Base-by-base conservation (phyloP, 2,113 vertebrate species). In the Neotoma lepida region DNA sequence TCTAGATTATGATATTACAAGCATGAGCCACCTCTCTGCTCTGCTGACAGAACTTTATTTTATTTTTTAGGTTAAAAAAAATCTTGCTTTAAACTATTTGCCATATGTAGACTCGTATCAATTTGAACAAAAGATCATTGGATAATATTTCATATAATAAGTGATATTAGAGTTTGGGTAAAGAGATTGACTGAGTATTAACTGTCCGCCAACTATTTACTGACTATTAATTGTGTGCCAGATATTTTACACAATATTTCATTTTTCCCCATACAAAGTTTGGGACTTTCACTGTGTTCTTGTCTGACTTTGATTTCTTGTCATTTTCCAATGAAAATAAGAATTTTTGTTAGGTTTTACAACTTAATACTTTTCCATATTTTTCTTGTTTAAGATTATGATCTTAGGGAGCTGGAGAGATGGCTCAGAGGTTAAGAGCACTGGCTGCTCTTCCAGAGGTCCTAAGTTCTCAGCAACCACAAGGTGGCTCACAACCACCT, bases 81-180 rank as follows among this genome's bases (percentile, higher is more conserved):
- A 71, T 18, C 28, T 85, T 95, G 30, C 41, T 92, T 96, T 96
- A 85, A 96, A 81, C 56, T 93, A 3, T 76, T 76, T 82, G 39
- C 64, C 39, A 33, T 90, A 70, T 77, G 13, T 91, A 54, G 33
- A 86, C 81, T 82, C 66, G 88, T 82, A 63, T 28, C 46, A 20
- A 68, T 86, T 84, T 86, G 86, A 74, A 54, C 39, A 94, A 84
- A 90, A 89, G 35, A 56, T 91, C 54, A 81, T 86, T 94, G 74
- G 10, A n/a, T 94, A 73, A 63, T 85, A 86, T 33, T 95, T 90
- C 30, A 68, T 92, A 61, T 39, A 44, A 66, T 94, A 88, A 95
- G 70, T 87, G 54, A 93, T 1, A 86, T 86, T 93, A 95, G 92
- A 92, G 81, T 94, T 78, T 64, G 68, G 30, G 41, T 63, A 33